Percentiles rank a stretch among this genome's conserved stretches.
Evolutionary conservation across 2,797 vertebrate species (phyloP).

Genomic region (Mionectes olivaceus): DNA sequence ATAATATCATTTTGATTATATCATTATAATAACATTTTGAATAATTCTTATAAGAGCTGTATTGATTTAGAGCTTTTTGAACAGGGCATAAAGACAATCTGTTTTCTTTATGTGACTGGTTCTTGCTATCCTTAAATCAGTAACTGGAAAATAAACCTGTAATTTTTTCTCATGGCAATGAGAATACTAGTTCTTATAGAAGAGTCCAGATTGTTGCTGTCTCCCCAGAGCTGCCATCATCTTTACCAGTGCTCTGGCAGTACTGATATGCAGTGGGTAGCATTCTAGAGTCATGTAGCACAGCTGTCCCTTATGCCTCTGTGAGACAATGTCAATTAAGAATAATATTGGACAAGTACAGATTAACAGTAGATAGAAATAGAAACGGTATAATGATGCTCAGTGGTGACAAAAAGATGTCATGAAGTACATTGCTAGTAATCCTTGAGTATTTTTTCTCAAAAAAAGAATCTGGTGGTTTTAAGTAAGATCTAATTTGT

Average conservation of each 20-base stretch:
- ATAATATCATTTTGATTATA: no score
- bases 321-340: background rate
- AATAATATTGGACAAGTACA: background rate
- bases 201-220: background rate
- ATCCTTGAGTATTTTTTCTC: background rate
- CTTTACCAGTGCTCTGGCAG: background rate
- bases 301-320: background rate
- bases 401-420: background rate
- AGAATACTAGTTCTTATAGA: background rate
- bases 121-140: background rate
- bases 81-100: background rate
- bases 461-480: background rate
- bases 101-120: background rate
- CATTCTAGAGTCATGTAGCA: accelerated
- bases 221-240: background rate
- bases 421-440: background rate
- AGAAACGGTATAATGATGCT: background rate
- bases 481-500: background rate
- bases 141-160: background rate
- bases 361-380: background rate
- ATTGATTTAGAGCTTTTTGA: background rate
- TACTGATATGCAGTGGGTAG: background rate
- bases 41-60: background rate
- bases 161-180: background rate
- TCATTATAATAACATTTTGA: no score